Base-by-base conservation (phyloP, 1,140 invertebrate species). In the Drosophila tani region DNA sequence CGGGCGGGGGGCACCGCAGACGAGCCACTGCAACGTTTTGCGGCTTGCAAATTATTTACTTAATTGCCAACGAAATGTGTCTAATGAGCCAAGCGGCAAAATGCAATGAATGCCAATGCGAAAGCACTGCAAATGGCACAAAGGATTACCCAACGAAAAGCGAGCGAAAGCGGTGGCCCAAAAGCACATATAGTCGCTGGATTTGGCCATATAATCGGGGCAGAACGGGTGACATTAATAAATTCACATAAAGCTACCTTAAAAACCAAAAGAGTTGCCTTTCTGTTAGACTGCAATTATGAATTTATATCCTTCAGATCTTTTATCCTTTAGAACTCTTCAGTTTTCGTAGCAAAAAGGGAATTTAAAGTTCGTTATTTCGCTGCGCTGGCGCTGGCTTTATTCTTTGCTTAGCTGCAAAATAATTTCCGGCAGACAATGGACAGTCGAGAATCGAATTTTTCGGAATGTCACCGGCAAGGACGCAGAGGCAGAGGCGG, bases 51-150 rank as follows among this genome's bases (percentile, higher is more conserved):
- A 88, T 88, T 88, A 88, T 88, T 88, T 88, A 88, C 84, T 88
- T 88, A 88, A 88, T 88, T 88, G 85, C 85, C 84, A 88, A 81
- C 84, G 84, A 88, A 86, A 88, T 88, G 84, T 88, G 85, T 88
- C 84, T 88, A 88, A 88, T 88, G 84, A 88, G 84, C 81, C 84
- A 88, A 88, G 81, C 80, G 82, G 81, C 69, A 53, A 79, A 78
- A 90, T 70, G 70, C 80, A 88, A 83, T 86, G 83, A 87, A 86
- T 73, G 55, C 64, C 75, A 60, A 77, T 77, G 75, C 56, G 41
- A 55, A 45, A 75, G 53, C 45, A 27, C 55, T 62, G 40, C 15
- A 55, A 47, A 50, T 65, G 63, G 64, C 56, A 47, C 75, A 78
- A 62, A 71, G 62, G 58, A 69, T 78, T 75, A 68, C 24, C 35